phyloP scores from a whole-genome alignment of 1,140 invertebrate genomes.

The Sycophaga agraensis region DNA sequence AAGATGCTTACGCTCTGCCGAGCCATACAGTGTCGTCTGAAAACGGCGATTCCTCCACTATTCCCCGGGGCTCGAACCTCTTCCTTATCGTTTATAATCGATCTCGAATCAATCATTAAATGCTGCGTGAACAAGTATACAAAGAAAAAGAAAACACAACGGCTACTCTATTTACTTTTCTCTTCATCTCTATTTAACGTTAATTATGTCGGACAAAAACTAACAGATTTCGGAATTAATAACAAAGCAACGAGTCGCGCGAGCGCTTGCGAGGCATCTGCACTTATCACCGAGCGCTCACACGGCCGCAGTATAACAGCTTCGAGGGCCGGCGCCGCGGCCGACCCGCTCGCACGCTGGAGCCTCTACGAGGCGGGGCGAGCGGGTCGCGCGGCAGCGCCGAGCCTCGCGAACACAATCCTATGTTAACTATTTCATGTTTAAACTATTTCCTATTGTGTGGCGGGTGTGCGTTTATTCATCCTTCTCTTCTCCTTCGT shows the following conservation, averaged over 20 bases:
- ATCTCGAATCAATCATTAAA: too few relatives aligned
- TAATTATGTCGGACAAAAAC: constrained; percentile 52
- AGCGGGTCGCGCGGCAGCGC: neutral
- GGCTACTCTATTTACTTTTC: constrained; percentile 33
- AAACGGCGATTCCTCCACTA: constrained; percentile 28
- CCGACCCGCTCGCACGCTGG: too few relatives aligned
- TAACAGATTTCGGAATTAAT: constrained; percentile 53
- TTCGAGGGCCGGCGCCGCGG: constrained; percentile 22
- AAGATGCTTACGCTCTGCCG: constrained; percentile 35
- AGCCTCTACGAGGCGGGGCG: too few relatives aligned
- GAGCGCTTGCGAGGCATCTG: neutral
- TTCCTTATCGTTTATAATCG: too few relatives aligned
- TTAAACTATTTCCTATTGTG: constrained; percentile 49
- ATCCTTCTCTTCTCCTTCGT: too few relatives aligned
- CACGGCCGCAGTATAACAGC: constrained; percentile 32
- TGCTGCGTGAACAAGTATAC: constrained; percentile 28
- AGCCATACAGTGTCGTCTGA: constrained; percentile 9
- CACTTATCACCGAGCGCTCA: neutral
- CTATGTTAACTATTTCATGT: constrained; percentile 48
- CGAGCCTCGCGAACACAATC: constrained; percentile 50
- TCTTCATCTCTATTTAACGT: constrained; percentile 42
- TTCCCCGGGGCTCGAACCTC: too few relatives aligned
- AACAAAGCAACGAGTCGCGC: constrained; percentile 44
- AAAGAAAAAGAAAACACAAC: constrained; percentile 46
- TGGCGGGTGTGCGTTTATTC: constrained; percentile 29